Percentiles rank a stretch among this genome's conserved stretches.
Conservation (phyloP, 2,888 invertebrate species). For the Eupeodes latifasciatus region DNA sequence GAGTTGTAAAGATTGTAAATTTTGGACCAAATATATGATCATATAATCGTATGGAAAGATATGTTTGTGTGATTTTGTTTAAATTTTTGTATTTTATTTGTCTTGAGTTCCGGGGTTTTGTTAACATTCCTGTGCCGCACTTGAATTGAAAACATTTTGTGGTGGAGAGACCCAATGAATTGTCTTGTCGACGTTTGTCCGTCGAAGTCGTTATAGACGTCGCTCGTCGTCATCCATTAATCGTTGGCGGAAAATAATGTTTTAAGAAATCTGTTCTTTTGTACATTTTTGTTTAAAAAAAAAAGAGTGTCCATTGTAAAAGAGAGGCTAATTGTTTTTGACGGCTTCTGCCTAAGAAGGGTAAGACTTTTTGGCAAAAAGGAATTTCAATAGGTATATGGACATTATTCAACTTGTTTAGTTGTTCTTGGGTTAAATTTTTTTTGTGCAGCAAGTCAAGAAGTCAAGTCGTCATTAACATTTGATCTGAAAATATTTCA, state of each 20-base stretch:
- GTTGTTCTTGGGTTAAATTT: not conserved
- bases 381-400: conserved; percentile 33
- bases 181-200: conserved; percentile 19
- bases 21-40: not conserved
- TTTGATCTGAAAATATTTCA: no score
- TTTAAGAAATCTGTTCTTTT: conserved; percentile 31
- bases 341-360: conserved; percentile 48
- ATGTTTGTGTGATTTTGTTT: conserved; percentile 21
- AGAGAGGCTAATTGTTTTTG: conserved; percentile 43
- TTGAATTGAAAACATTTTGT: conserved; percentile 23
- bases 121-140: conserved; percentile 46
- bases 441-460: not conserved
- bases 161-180: conserved; percentile 36
- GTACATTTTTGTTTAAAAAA: not conserved
- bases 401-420: conserved; percentile 9
- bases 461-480: not conserved
- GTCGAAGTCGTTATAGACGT: not conserved
- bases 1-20: conserved; percentile 19
- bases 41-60: not conserved
- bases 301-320: not conserved
- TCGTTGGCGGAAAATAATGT: conserved; percentile 29
- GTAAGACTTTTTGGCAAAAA: conserved; percentile 16
- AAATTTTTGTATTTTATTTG: not conserved
- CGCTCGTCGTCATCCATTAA: not conserved
- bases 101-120: conserved; percentile 39